These are phyloP conservation scores for Drosophila virilis DNA, from an alignment of 1,140 invertebrate genomes.

Conservation along the genomic window DNA sequence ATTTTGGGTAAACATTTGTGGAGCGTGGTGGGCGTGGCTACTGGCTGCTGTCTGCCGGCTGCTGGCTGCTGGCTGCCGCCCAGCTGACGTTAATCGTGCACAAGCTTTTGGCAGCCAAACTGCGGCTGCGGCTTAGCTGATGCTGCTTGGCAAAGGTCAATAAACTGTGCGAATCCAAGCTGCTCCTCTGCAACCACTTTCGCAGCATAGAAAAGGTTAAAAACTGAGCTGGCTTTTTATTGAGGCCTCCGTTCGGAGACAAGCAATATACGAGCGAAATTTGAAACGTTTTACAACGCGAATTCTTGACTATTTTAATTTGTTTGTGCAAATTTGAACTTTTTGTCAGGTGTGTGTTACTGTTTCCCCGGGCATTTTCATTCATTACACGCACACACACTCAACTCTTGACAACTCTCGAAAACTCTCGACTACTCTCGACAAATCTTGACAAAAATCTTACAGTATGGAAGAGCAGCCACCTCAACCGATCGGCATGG, in stretches of 20 bases:
- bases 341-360: too few species aligned
- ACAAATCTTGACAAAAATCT: background rate
- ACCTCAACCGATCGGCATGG: conserved; percentile 13
- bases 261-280: conserved; percentile 25
- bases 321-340: too few species aligned
- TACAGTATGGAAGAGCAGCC: conserved; percentile 28
- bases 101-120: conserved; percentile 75
- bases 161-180: conserved; percentile 39
- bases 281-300: conserved; percentile 9
- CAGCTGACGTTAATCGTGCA: conserved; percentile 78
- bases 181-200: background rate
- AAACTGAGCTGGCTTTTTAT: conserved; percentile 22
- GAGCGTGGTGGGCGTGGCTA: conserved; percentile 23
- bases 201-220: background rate
- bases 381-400: background rate
- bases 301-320: background rate
- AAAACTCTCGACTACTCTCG: background rate
- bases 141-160: conserved; percentile 56
- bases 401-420: background rate
- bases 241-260: background rate
- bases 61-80: conserved; percentile 54
- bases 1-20: conserved; percentile 73
- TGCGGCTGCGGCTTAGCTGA: conserved; percentile 64
- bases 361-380: background rate
- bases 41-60: too few species aligned